Percentiles rank a stretch among this genome's conserved stretches.
Conservation (phyloP, 2,797 vertebrate genomes). For the Gouania willdenowi region DNA sequence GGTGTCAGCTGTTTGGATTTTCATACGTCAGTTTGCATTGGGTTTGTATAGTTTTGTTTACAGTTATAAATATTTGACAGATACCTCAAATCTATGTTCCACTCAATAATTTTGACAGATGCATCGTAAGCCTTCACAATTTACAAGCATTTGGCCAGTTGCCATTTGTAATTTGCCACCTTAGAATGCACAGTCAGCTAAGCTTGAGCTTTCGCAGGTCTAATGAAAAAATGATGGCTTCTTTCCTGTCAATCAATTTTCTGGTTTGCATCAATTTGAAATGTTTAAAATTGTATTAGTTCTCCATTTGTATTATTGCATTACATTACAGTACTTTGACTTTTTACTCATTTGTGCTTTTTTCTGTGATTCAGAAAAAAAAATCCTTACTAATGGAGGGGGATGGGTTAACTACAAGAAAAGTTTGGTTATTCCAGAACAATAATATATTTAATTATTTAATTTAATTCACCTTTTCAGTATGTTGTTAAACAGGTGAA, state of each 20-base stretch:
- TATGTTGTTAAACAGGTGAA: too few relatives aligned
- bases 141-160: slow-evolving; percentile 13
- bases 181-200: slow-evolving; percentile 12
- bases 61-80: not conserved
- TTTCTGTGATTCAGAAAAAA: too few relatives aligned
- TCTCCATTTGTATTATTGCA: not conserved
- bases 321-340: too few relatives aligned
- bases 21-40: slow-evolving; percentile 32
- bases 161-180: slow-evolving; percentile 2
- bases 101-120: slow-evolving; percentile 22
- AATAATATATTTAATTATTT: too few relatives aligned
- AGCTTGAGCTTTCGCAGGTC: not conserved
- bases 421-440: too few relatives aligned
- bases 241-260: not conserved
- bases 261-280: not conserved
- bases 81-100: slow-evolving; percentile 7
- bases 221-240: not conserved
- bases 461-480: too few relatives aligned
- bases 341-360: not conserved
- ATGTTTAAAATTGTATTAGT: not conserved
- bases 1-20: slow-evolving; percentile 80
- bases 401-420: too few relatives aligned
- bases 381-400: too few relatives aligned
- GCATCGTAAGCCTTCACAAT: slow-evolving; percentile 3
- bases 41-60: not conserved